Conservation (phyloP, 2,888 invertebrate genomes). For the Polymixis lichenea region DNA sequence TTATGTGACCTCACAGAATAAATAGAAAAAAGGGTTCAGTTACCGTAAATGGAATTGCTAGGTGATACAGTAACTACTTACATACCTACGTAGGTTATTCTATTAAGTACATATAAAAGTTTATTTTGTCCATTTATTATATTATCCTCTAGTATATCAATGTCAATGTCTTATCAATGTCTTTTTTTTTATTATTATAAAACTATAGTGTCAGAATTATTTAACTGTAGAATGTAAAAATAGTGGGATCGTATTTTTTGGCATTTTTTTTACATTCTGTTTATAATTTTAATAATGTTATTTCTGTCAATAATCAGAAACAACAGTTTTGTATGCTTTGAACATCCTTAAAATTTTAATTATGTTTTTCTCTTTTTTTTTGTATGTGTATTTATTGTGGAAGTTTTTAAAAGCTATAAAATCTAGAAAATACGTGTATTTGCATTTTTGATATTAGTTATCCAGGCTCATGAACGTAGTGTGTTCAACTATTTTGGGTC, state of each 20-base stretch:
- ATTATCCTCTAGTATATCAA: slow-evolving; percentile 1
- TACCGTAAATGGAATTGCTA: slow-evolving; percentile 39
- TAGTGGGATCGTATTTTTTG: neutral
- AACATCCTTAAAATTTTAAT: too few relatives aligned
- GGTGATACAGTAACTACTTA: slow-evolving; percentile 10
- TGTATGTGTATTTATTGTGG: too few relatives aligned
- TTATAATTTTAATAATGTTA: neutral
- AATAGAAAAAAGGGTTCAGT: slow-evolving; percentile 52
- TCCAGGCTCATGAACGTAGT: slow-evolving; percentile 17
- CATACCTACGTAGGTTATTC: neutral
- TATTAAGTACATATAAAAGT: slow-evolving; percentile 7
- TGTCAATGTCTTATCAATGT: neutral
- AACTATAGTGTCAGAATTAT: too few relatives aligned
- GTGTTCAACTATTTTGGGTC: slow-evolving; percentile 35
- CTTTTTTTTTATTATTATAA: neutral
- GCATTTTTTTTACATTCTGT: neutral
- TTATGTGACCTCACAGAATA: slow-evolving; percentile 44
- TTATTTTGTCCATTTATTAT: slow-evolving; percentile 21
- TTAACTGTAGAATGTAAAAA: neutral
- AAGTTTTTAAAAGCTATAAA: too few relatives aligned
- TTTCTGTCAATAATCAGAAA: neutral
- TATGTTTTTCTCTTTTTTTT: too few relatives aligned
- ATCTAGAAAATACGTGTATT: too few relatives aligned
- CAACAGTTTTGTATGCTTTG: neutral
- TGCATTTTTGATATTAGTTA: slow-evolving; percentile 8